phyloP scores from a whole-genome alignment of 2,113 vertebrate species.

The Seriola quinqueradiata region DNA sequence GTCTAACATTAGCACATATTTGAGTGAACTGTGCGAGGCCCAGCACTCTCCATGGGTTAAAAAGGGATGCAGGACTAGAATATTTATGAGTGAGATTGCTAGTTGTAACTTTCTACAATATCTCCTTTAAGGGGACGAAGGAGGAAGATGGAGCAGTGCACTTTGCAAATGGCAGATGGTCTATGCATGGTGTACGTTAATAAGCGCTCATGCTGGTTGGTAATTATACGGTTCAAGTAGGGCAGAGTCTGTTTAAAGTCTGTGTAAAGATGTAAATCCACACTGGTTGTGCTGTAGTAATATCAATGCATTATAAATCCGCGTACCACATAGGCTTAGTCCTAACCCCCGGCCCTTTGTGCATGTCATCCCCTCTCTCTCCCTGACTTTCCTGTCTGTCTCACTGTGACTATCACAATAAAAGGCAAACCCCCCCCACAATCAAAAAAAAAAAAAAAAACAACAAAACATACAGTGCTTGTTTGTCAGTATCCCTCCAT shows the following conservation, averaged over 20 bases:
- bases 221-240: conserved; percentile 24
- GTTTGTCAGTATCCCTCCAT: background rate
- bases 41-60: conserved; percentile 32
- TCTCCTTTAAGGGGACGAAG: conserved; percentile 7
- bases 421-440: no score
- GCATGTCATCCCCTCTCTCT: no score
- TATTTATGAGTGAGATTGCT: conserved; percentile 62
- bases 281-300: background rate
- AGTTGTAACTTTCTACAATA: conserved; percentile 17
- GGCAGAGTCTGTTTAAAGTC: conserved; percentile 13
- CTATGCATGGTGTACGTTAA: conserved; percentile 21
- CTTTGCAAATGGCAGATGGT: background rate
- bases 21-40: conserved; percentile 50
- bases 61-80: conserved; percentile 49
- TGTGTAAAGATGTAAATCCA: conserved; percentile 27
- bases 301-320: background rate
- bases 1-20: conserved; percentile 75
- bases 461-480: background rate
- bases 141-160: background rate
- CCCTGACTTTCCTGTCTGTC: no score
- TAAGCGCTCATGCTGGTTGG: conserved; percentile 13
- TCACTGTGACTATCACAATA: no score
- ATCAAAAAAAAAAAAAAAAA: background rate
- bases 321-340: no score
- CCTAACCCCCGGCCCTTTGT: no score